phyloP scores from a whole-genome alignment of 2,113 vertebrate genomes.

The Charadrius vociferus region DNA sequence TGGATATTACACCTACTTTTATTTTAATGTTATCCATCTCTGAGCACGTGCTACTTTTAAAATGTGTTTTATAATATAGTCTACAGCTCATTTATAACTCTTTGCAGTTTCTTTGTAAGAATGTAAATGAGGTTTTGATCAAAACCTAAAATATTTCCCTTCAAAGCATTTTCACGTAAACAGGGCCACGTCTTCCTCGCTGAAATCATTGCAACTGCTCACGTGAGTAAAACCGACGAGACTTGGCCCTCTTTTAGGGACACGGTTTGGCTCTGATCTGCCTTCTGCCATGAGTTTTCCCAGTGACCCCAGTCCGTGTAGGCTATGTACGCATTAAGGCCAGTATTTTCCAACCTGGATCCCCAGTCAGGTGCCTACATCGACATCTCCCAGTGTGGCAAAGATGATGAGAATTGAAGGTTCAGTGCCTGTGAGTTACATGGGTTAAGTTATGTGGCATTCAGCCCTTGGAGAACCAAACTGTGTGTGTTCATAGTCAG shows the following conservation, averaged over 20 bases:
- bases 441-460: neutral
- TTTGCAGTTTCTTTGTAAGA: slow-evolving; percentile 40
- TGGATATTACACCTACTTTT: slow-evolving; percentile 49
- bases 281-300: neutral
- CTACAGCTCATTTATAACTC: slow-evolving; percentile 70
- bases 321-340: neutral
- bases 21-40: slow-evolving; percentile 53
- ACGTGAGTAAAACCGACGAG: neutral
- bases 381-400: neutral
- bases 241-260: neutral
- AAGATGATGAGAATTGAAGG: neutral
- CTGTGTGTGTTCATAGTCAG: neutral
- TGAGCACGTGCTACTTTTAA: slow-evolving; percentile 66
- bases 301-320: neutral
- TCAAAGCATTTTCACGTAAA: slow-evolving; percentile 49
- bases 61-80: slow-evolving; percentile 48
- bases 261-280: neutral
- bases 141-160: slow-evolving; percentile 56
- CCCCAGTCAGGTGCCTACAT: neutral
- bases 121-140: slow-evolving; percentile 65
- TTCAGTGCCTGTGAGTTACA: neutral
- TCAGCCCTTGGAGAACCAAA: neutral
- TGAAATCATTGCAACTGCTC: neutral
- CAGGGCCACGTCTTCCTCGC: neutral
- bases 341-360: neutral